A percentile compares a stretch with the other conserved stretches of the same genome.
Conservation (phyloP, 2,797 vertebrate genomes). For the Natrix natrix region DNA sequence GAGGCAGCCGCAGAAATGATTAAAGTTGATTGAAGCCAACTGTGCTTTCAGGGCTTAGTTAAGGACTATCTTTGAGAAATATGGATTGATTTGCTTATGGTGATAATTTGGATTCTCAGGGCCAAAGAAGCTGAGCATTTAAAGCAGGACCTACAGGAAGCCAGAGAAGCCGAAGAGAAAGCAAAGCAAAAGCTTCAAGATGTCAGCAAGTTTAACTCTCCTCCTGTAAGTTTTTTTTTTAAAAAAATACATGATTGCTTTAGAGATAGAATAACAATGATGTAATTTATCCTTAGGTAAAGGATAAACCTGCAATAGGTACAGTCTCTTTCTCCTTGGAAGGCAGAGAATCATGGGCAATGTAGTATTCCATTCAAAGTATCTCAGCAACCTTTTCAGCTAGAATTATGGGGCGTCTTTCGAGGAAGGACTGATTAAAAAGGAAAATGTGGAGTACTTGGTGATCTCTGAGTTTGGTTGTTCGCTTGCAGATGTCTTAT, state of each 20-base stretch:
- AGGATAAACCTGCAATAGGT: not conserved
- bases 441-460: not conserved
- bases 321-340: not conserved
- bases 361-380: not conserved
- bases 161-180: constrained; percentile 85
- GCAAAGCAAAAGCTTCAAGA: constrained; percentile 88
- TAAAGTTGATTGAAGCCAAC: not conserved
- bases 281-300: not conserved
- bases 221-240: constrained; percentile 69
- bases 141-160: constrained; percentile 89
- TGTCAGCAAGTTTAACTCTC: constrained; percentile 81
- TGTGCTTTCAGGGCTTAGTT: not conserved
- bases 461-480: not conserved
- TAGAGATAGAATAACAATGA: not conserved
- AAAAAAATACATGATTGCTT: too few relatives aligned
- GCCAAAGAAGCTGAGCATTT: constrained; percentile 89
- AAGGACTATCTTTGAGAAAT: not conserved
- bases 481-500: not conserved
- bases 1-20: not conserved
- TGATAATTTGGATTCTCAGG: constrained; percentile 66
- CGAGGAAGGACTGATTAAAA: not conserved
- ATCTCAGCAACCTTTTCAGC: not conserved
- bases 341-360: not conserved
- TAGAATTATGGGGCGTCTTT: not conserved
- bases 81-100: not conserved